Evolutionary conservation across 2,113 vertebrate genomes (phyloP).

Genomic region (Edolisoma coerulescens): DNA sequence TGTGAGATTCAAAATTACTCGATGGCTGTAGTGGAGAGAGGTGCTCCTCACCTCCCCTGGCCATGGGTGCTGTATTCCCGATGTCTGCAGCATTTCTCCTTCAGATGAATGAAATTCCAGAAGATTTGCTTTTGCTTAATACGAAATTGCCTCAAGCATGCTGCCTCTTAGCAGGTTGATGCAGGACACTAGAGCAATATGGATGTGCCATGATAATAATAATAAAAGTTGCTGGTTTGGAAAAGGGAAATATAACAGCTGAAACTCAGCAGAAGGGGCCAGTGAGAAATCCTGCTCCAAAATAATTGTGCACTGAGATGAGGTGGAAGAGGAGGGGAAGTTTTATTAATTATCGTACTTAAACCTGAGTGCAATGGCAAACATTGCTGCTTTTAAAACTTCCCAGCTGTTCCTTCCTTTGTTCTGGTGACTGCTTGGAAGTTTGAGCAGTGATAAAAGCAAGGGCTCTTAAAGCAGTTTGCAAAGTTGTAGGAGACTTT

Average conservation of each 20-base stretch:
- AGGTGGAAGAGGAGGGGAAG: neutral
- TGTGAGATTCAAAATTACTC: neutral
- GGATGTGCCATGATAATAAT: neutral
- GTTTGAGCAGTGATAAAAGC: constrained; percentile 56
- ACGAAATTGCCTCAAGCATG: neutral
- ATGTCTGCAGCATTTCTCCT: neutral
- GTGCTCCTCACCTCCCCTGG: neutral
- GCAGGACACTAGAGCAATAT: neutral
- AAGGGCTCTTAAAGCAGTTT: constrained; percentile 33
- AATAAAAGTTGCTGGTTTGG: neutral
- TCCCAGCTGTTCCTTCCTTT: constrained; percentile 53
- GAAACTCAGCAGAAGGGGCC: neutral
- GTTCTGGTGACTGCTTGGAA: constrained; percentile 45
- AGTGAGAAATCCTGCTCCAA: neutral
- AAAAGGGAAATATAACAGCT: neutral
- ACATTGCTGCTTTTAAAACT: constrained; percentile 22
- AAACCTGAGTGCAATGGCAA: constrained; percentile 15
- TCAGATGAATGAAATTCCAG: neutral
- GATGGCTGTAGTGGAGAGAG: neutral
- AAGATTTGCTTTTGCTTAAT: neutral
- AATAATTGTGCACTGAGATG: neutral
- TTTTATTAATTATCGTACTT: constrained; percentile 17
- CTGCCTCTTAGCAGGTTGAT: neutral
- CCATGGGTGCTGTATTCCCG: neutral
- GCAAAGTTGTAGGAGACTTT: constrained; percentile 64